Conservation (phyloP, 2,797 vertebrate species). For the Pipistrellus kuhlii region DNA sequence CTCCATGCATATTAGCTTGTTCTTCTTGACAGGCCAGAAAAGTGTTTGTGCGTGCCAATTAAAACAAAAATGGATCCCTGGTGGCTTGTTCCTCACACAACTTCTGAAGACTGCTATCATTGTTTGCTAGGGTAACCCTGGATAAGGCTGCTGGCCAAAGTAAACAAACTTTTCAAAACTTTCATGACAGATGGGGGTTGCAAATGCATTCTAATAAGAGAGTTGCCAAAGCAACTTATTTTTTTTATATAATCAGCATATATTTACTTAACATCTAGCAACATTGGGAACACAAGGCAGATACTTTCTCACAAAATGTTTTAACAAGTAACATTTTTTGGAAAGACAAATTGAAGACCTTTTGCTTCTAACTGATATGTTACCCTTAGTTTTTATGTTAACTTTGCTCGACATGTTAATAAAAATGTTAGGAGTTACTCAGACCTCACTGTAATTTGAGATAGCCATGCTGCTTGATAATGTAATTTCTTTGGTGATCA, state of each 20-base stretch:
- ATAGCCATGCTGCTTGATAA: constrained; percentile 84
- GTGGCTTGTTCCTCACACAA: constrained; percentile 90
- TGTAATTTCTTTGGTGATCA: constrained; percentile 83
- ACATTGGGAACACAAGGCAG: constrained; percentile 89
- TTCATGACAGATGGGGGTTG: constrained; percentile 91
- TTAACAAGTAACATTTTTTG: constrained; percentile 86
- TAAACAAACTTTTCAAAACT: constrained; percentile 93
- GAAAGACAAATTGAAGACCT: constrained; percentile 87
- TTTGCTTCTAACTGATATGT: constrained; percentile 87
- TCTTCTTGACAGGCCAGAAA: constrained; percentile 90
- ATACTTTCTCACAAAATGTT: constrained; percentile 90
- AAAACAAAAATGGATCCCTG: constrained; percentile 91
- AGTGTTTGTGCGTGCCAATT: constrained; percentile 90
- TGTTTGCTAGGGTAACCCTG: constrained; percentile 91
- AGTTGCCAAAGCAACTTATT: constrained; percentile 90
- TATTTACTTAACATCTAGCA: constrained; percentile 92
- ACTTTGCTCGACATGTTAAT: constrained; percentile 83
- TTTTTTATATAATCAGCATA: constrained; percentile 87
- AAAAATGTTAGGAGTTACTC: constrained; percentile 81
- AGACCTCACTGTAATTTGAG: constrained; percentile 84
- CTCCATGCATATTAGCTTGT: constrained; percentile 91
- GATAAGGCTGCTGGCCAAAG: constrained; percentile 90
- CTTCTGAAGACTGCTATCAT: constrained; percentile 91
- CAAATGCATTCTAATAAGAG: constrained; percentile 92
- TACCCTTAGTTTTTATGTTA: constrained; percentile 84